Base-by-base conservation (phyloP, 2,888 invertebrate genomes). In the Mayetiola destructor region DNA sequence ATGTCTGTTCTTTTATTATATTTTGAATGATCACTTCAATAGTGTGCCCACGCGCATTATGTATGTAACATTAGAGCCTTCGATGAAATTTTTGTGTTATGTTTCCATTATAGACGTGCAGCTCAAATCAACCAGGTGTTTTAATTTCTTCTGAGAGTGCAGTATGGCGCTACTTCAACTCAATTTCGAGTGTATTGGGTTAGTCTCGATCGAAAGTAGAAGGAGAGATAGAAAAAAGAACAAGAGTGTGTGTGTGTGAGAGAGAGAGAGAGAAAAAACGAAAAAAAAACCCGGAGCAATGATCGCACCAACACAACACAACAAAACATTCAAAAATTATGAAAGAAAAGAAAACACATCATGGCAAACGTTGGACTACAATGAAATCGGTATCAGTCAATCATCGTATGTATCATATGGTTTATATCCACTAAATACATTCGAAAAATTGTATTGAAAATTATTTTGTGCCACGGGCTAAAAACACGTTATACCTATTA, bases 391-490 rank as follows among this genome's bases (percentile, higher is more conserved):
- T 42, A 42, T 23, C 42, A 48, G 48, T 27, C n/a, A n/a, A n/a
- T n/a, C 27, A 48, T 48, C 27, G 27, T 21, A 27, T 48, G 48
- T 48, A 48, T 48, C 48, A 48, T 48, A 48, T 48, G 48, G 48
- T 48, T 48, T 27, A 48, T 48, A 40, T 40, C 16, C 3, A 16
- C 18, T 18, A 3, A 3, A 39, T 14, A 27, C n/a, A 3, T 6
- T 2, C 23, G 27, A 48, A 27, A 48, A 48, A 27, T n/a, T 48
- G 48, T 48, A 27, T 48, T 48, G 23, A n/a, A 23, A 9, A 27
- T n/a, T n/a, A n/a, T 53, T 29, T 30, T 20, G 53, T 55, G 55
- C 55, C 55, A 55, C 55, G 55, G 37, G 55, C 37, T 35, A 37
- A 36, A 55, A 55, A 55, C 21, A 55, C n/a, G 27, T 16, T 18